These are phyloP conservation scores for Gobio occitaniae DNA, from an alignment of 2,797 vertebrate genomes.

Conservation along the genomic window DNA sequence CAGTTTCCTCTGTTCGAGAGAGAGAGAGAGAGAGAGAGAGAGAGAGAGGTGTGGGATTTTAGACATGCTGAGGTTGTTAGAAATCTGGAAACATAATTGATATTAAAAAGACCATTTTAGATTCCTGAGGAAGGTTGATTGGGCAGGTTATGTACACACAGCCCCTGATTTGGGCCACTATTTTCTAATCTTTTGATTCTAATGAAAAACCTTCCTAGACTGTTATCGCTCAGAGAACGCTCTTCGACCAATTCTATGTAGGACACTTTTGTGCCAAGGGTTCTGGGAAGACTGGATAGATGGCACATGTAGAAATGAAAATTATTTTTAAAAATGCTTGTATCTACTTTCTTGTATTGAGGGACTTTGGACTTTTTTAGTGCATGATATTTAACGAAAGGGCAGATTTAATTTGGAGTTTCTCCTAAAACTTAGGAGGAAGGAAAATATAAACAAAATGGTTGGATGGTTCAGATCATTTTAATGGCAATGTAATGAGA, in stretches of 20 bases:
- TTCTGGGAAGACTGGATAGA: not conserved
- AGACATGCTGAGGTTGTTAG: constrained; percentile 37
- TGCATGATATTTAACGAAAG: not conserved
- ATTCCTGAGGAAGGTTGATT: not conserved
- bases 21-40: constrained; percentile 44
- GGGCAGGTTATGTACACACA: not conserved
- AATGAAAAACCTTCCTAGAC: not conserved
- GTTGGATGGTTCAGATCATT: not conserved
- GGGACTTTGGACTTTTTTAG: not conserved
- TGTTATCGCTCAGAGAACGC: not conserved
- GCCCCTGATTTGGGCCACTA: not conserved
- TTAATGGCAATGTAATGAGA: not conserved
- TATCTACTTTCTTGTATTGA: not conserved
- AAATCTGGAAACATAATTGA: constrained; percentile 46
- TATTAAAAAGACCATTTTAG: not conserved
- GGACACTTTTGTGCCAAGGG: not conserved
- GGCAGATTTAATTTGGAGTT: not conserved
- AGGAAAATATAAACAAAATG: not conserved
- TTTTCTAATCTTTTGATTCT: not conserved
- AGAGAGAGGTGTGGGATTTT: constrained; percentile 50
- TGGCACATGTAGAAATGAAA: too few species aligned
- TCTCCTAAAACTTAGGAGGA: not conserved
- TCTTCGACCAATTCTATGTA: not conserved
- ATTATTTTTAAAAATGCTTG: not conserved
- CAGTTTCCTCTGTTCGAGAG: constrained; percentile 80